These are phyloP conservation scores for Hemicordylus capensis DNA, from an alignment of 2,113 vertebrate genomes.

Conservation along the genomic window DNA sequence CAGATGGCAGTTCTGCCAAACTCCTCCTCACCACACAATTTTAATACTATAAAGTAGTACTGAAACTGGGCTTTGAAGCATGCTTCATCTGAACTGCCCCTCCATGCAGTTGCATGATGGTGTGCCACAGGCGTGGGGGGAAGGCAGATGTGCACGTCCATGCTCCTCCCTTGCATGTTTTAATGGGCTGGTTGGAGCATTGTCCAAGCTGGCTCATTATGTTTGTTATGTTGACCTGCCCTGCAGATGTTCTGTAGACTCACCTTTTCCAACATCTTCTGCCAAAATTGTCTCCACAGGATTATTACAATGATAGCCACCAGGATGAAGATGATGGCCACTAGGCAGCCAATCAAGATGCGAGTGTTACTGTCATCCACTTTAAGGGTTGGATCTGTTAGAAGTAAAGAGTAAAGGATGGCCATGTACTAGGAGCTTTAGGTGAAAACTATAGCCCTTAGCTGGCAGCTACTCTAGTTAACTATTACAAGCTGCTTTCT, in stretches of 20 bases:
- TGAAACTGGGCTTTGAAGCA: no score
- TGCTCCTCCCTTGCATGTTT: no score
- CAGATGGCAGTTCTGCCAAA: no score
- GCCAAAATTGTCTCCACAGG: slow-evolving; percentile 97
- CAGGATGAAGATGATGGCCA: slow-evolving; percentile 95
- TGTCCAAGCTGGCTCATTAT: background rate
- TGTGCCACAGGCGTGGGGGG: no score
- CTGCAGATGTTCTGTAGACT: slow-evolving; percentile 27
- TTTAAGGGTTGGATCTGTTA: slow-evolving; percentile 90
- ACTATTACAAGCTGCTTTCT: background rate
- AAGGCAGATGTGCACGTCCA: no score
- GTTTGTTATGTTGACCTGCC: background rate
- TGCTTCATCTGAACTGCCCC: no score
- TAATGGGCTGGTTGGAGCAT: no score
- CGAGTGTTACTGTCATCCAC: slow-evolving; percentile 93
- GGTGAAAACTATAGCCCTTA: background rate
- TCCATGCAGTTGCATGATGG: no score
- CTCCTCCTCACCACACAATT: no score
- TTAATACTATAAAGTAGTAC: no score
- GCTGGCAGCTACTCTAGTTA: background rate
- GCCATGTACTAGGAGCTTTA: background rate
- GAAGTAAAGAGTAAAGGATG: background rate
- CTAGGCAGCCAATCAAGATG: slow-evolving; percentile 94
- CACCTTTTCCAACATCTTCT: slow-evolving; percentile 98
- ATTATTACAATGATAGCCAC: slow-evolving; percentile 95